Percentiles rank a stretch among this genome's conserved stretches.
These are phyloP conservation scores for Phocoena phocoena DNA, from an alignment of 2,113 vertebrate species.

Conservation along the genomic window DNA sequence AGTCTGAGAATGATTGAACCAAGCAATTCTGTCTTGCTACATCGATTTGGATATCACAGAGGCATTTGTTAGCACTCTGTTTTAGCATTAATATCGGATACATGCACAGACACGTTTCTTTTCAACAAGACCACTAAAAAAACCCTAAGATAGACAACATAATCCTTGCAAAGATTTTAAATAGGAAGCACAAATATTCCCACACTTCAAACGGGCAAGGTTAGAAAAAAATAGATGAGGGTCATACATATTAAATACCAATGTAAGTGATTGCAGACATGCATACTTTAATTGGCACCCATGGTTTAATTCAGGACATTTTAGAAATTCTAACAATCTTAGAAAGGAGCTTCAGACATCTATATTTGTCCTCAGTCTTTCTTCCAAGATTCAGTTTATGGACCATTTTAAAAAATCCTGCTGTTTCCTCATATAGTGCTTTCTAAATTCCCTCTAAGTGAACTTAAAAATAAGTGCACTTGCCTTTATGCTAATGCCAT, in stretches of 20 bases:
- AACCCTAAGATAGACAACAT: neutral
- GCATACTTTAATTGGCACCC: neutral
- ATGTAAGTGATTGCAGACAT: neutral
- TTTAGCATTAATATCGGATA: conserved; percentile 10
- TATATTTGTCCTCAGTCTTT: conserved; percentile 45
- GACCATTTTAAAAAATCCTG: neutral
- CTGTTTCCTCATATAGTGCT: neutral
- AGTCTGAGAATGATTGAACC: conserved; percentile 45
- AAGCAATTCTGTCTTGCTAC: conserved; percentile 39
- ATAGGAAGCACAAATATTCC: conserved; percentile 37
- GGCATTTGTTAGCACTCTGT: neutral
- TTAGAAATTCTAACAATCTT: conserved; percentile 45
- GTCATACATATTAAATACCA: conserved; percentile 47
- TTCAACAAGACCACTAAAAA: conserved; percentile 37
- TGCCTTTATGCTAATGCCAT: conserved; percentile 37
- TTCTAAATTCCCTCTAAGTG: conserved; percentile 55
- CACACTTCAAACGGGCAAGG: neutral
- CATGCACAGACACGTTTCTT: neutral
- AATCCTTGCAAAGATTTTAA: conserved; percentile 58
- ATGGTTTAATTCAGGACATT: neutral
- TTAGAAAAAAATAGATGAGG: conserved; percentile 39
- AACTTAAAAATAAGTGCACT: conserved; percentile 66
- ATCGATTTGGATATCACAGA: conserved; percentile 11
- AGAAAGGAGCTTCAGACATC: neutral
- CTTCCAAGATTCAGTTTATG: conserved; percentile 51